Evolutionary conservation across 2,888 invertebrate species (phyloP).

Genomic region (Tachystola acroxantha): DNA sequence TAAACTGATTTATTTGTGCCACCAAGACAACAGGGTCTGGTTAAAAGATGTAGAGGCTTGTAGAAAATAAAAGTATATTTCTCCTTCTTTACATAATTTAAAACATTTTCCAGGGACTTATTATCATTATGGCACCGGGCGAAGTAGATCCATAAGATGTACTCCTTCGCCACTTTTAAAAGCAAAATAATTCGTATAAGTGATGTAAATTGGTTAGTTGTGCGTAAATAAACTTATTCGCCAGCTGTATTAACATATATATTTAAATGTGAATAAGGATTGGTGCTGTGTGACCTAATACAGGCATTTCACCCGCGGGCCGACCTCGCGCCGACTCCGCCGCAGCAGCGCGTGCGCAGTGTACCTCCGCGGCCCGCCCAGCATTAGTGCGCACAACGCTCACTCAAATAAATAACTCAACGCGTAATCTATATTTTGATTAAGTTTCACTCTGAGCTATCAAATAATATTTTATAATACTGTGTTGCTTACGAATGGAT

Average conservation of each 20-base stretch:
- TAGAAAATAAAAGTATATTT: too few species aligned
- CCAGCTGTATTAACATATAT: constrained; percentile 61
- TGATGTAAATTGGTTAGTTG: constrained; percentile 51
- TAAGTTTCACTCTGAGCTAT: constrained; percentile 47
- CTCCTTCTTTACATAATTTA: too few species aligned
- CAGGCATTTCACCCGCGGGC: constrained; percentile 38
- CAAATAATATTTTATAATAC: constrained; percentile 60
- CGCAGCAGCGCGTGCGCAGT: constrained; percentile 31
- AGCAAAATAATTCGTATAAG: constrained; percentile 52
- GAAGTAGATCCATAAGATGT: constrained; percentile 6
- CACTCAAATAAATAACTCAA: constrained; percentile 32
- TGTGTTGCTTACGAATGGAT: constrained; percentile 56
- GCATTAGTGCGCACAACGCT: constrained; percentile 33
- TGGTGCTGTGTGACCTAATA: constrained; percentile 49
- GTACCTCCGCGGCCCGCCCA: constrained; percentile 22
- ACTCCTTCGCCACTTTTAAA: constrained; percentile 18
- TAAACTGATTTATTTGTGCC: too few species aligned
- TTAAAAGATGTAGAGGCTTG: too few species aligned
- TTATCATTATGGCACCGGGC: too few species aligned
- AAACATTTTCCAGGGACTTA: too few species aligned
- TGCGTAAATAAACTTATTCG: constrained; percentile 57
- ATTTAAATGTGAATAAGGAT: constrained; percentile 58
- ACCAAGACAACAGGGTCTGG: too few species aligned
- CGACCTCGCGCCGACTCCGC: constrained; percentile 35
- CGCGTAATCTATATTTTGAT: constrained; percentile 65